A percentile compares a stretch with the other conserved stretches of the same genome.
phyloP scores from a whole-genome alignment of 2,888 invertebrate genomes.

The Tribolium freemani region DNA sequence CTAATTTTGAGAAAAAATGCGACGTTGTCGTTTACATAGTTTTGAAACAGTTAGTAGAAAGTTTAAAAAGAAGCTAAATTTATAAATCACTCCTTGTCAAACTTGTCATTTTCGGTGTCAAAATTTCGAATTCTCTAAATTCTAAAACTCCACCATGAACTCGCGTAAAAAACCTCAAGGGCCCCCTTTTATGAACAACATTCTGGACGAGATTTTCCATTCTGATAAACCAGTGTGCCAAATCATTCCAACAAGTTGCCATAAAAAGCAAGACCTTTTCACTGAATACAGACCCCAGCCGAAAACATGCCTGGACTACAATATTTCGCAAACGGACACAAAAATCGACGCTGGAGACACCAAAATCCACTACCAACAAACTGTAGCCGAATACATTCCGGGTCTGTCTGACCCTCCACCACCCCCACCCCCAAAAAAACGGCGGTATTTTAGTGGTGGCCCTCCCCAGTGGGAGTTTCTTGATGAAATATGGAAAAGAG shows the following conservation, averaged over 20 bases:
- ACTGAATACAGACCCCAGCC: slow-evolving; percentile 4
- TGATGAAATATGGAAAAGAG: slow-evolving; percentile 28
- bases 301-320: slow-evolving; percentile 38
- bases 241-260: not conserved
- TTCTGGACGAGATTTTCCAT: slow-evolving; percentile 5
- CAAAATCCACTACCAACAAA: slow-evolving; percentile 40
- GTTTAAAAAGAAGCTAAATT: too few relatives aligned
- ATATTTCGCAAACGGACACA: slow-evolving; percentile 46
- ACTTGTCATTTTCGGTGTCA: slow-evolving; percentile 2
- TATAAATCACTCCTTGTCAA: not conserved
- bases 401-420: not conserved
- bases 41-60: too few relatives aligned
- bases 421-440: slow-evolving; percentile 11
- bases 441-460: slow-evolving; percentile 24
- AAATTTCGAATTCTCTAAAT: not conserved
- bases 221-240: not conserved
- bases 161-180: not conserved
- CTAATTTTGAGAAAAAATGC: too few relatives aligned
- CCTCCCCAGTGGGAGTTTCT: slow-evolving; percentile 29
- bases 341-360: slow-evolving; percentile 46
- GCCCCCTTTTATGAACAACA: slow-evolving; percentile 5
- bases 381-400: slow-evolving; percentile 37
- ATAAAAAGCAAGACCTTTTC: slow-evolving; percentile 12
- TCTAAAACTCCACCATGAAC: not conserved
- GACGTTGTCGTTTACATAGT: too few relatives aligned